phyloP scores from a whole-genome alignment of 23 tunicate genomes.

The Ciona savignyi region DNA sequence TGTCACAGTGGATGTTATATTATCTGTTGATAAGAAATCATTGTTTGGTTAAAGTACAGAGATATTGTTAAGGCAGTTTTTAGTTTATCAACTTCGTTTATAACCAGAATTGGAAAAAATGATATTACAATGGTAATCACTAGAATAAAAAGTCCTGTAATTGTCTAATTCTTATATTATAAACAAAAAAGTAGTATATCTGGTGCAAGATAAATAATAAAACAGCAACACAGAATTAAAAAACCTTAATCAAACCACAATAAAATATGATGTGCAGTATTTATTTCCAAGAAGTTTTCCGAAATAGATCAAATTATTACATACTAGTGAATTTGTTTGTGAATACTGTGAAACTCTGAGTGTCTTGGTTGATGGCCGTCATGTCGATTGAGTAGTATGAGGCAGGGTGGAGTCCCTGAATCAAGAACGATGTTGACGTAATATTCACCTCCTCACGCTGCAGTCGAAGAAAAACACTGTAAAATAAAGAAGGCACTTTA shows the following conservation, averaged over 20 bases:
- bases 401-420: conserved; percentile 45
- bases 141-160: too few relatives aligned
- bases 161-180: too few relatives aligned
- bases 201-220: neutral
- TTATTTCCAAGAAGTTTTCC: neutral
- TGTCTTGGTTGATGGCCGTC: conserved; percentile 70
- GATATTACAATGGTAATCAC: too few relatives aligned
- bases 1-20: too few relatives aligned
- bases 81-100: too few relatives aligned
- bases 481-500: neutral
- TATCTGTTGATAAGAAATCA: too few relatives aligned
- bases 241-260: neutral
- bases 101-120: too few relatives aligned
- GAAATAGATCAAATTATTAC: neutral
- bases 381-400: conserved; percentile 49
- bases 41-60: too few relatives aligned
- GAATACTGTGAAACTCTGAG: conserved; percentile 55
- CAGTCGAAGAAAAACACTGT: conserved; percentile 38
- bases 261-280: neutral
- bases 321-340: conserved; percentile 64
- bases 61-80: too few relatives aligned
- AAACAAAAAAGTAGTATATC: too few relatives aligned
- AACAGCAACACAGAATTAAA: neutral
- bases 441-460: conserved; percentile 17
- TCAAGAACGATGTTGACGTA: conserved; percentile 9